Evolutionary conservation across 2,797 vertebrate genomes (phyloP).

Genomic region (Hemitrygon akajei): DNA sequence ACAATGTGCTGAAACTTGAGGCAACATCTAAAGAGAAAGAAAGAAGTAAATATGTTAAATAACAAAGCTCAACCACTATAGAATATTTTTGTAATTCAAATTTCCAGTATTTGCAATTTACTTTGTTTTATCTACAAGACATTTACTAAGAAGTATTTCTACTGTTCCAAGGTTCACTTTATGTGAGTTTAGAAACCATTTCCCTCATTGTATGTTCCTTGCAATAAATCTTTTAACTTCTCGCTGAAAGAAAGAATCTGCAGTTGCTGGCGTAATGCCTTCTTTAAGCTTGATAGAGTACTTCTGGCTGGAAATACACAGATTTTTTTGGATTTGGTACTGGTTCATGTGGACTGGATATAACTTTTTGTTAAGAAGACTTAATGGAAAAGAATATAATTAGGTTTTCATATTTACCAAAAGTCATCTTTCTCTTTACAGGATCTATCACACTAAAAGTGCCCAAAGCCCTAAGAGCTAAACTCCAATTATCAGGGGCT

Average conservation of each 20-base stretch:
- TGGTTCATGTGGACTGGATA: neutral
- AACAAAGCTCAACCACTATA: too few species aligned
- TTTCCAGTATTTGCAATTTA: too few species aligned
- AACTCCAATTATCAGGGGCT: slow-evolving; percentile 66
- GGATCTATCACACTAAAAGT: slow-evolving; percentile 76
- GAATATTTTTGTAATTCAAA: too few species aligned
- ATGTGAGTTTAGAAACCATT: neutral
- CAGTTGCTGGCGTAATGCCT: neutral
- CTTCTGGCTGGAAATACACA: neutral
- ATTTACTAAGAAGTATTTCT: neutral
- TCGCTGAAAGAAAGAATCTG: neutral
- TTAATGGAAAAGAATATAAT: neutral
- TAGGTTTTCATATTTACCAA: slow-evolving; percentile 5
- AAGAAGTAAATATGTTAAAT: too few species aligned
- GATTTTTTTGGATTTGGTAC: neutral
- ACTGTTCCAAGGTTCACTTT: neutral
- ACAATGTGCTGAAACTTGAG: too few species aligned
- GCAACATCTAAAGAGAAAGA: too few species aligned
- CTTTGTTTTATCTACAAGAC: neutral
- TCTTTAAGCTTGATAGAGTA: neutral
- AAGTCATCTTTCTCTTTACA: slow-evolving; percentile 47
- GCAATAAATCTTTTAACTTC: neutral
- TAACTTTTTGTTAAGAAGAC: neutral
- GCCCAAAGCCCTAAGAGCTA: slow-evolving; percentile 66
- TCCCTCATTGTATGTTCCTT: neutral